Conservation (phyloP, 2,113 vertebrate genomes). For the Nyctibius bracteatus region DNA sequence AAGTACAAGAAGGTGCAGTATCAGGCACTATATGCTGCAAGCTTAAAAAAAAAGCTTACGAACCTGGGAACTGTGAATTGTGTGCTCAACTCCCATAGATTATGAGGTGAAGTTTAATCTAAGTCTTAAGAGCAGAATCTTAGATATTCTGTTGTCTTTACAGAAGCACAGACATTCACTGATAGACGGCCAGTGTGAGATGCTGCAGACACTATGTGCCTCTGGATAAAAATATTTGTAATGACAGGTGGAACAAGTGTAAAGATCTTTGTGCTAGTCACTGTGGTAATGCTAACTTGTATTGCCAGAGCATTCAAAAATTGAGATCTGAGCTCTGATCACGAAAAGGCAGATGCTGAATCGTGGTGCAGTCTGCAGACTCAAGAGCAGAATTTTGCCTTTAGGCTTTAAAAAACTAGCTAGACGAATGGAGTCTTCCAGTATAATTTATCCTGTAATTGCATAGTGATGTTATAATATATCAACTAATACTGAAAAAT, state of each 20-base stretch:
- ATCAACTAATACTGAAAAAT: background rate
- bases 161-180: background rate
- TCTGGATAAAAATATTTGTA: background rate
- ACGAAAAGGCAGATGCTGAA: background rate
- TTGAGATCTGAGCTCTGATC: background rate
- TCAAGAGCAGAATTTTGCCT: background rate
- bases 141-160: background rate
- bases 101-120: background rate
- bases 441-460: background rate
- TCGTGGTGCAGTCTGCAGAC: background rate
- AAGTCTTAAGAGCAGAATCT: background rate
- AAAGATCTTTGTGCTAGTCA: background rate
- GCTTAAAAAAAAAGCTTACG: background rate
- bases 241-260: background rate
- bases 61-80: background rate
- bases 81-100: background rate
- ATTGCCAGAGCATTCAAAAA: background rate
- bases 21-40: background rate
- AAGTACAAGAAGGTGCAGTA: background rate
- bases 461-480: background rate
- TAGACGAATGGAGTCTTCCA: background rate
- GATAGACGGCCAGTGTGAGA: background rate
- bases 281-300: background rate
- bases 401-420: background rate
- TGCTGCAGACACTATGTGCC: background rate